phyloP scores from a whole-genome alignment of 2,797 vertebrate genomes.

The Rhabdophis nuchalis region DNA sequence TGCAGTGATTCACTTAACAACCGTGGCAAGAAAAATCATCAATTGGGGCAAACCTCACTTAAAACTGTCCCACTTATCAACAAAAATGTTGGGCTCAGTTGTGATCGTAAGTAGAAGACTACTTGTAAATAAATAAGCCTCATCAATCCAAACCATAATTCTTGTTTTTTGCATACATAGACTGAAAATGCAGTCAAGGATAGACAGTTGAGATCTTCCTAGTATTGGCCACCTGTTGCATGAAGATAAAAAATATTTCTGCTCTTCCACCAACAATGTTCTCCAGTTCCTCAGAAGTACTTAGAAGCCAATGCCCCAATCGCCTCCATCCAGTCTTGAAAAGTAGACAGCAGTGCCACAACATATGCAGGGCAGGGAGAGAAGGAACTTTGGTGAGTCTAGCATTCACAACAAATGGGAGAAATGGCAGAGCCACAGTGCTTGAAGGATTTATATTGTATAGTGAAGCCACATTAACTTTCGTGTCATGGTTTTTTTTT shows the following conservation, averaged over 20 bases:
- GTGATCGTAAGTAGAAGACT: too few species aligned
- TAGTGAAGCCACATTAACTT: background rate
- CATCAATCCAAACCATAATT: background rate
- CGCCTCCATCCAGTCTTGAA: background rate
- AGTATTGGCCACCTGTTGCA: background rate
- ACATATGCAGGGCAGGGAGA: background rate
- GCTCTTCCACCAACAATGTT: background rate
- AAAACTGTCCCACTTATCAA: background rate
- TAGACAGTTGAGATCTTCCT: background rate
- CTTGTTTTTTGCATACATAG: background rate
- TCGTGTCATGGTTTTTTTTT: background rate
- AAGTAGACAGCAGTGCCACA: background rate
- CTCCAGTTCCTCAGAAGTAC: background rate
- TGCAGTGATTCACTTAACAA: background rate
- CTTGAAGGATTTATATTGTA: background rate
- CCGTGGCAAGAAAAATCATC: background rate
- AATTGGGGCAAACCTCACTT: background rate
- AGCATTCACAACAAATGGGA: background rate
- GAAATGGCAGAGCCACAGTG: background rate
- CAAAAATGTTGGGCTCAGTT: background rate
- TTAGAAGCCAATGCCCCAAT: background rate
- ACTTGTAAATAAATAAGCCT: background rate
- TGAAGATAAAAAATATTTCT: background rate
- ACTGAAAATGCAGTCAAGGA: background rate
- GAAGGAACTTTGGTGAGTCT: background rate